A percentile compares a stretch with the other conserved stretches of the same genome.
Conservation (phyloP, 2,888 invertebrate species). For the Pterostichus madidus region DNA sequence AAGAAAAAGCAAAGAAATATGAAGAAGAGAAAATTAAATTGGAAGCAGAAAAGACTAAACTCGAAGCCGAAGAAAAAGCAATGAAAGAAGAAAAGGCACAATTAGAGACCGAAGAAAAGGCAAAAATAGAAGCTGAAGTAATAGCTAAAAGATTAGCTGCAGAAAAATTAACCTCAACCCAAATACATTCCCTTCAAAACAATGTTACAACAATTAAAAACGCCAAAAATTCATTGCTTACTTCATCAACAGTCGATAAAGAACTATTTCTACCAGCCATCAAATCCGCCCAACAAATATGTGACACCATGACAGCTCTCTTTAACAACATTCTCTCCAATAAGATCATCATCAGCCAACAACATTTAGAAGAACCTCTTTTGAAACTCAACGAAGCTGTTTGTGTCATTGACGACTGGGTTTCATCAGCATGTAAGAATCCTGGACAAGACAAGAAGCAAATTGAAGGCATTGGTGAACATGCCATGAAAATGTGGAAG, state of each 20-base stretch:
- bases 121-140: conserved; percentile 67
- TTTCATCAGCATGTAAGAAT: conserved; percentile 10
- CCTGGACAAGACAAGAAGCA: conserved; percentile 34
- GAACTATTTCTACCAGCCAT: conserved; percentile 27
- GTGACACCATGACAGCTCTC: conserved; percentile 6
- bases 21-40: conserved; percentile 66
- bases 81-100: conserved; percentile 64
- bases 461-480: conserved; percentile 41
- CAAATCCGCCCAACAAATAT: conserved; percentile 30
- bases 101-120: conserved; percentile 63
- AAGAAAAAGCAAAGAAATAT: conserved; percentile 69
- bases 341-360: conserved; percentile 40
- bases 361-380: conserved; percentile 32
- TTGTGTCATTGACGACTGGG: conserved; percentile 46
- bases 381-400: conserved; percentile 47
- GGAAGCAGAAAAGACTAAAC: conserved; percentile 65
- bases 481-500: conserved; percentile 41
- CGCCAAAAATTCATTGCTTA: conserved; percentile 18
- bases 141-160: conserved; percentile 66
- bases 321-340: conserved; percentile 32
- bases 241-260: conserved; percentile 10
- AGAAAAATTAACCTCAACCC: conserved; percentile 56
- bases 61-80: conserved; percentile 73
- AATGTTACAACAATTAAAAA: conserved; percentile 40
- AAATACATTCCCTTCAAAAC: conserved; percentile 34